phyloP scores from a whole-genome alignment of 2,888 invertebrate species.

The Julus scanicus region DNA sequence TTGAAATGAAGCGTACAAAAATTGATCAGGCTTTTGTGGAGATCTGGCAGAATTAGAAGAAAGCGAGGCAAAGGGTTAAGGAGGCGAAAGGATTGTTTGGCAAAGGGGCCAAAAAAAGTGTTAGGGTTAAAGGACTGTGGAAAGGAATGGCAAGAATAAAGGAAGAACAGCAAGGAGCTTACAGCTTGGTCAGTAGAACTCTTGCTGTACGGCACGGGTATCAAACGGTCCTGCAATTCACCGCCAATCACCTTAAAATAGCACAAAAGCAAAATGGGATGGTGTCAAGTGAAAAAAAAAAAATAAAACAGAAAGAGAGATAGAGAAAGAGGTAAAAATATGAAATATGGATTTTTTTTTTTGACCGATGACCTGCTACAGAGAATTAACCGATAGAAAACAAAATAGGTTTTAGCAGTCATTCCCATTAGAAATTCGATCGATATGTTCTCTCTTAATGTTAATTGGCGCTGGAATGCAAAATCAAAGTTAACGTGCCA shows the following conservation, averaged over 20 bases:
- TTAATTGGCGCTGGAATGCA: not conserved
- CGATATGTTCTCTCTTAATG: not conserved
- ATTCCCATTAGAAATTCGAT: not conserved
- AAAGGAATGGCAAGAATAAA: conserved; percentile 58
- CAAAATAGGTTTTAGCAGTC: not conserved
- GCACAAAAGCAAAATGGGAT: conserved; percentile 68
- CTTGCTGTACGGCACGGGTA: conserved; percentile 99
- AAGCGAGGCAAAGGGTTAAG: conserved; percentile 38
- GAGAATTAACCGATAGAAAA: not conserved
- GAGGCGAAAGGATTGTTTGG: conserved; percentile 57
- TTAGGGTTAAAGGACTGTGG: conserved; percentile 8
- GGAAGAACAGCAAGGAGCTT: conserved; percentile 74
- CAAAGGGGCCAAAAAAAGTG: conserved; percentile 59
- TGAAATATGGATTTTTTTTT: not conserved
- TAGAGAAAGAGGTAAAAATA: conserved; percentile 52
- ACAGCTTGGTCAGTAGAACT: conserved; percentile 99
- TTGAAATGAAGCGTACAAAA: not conserved
- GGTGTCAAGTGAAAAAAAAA: conserved; percentile 49
- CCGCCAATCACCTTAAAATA: conserved; percentile 99
- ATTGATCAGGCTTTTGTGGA: not conserved
- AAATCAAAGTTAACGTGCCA: not conserved
- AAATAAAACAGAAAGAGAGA: conserved; percentile 55
- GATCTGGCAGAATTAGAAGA: conserved; percentile 53
- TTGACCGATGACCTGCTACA: not conserved
- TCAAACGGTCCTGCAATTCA: conserved; percentile 99